Conservation (phyloP, 2,113 vertebrate genomes). For the Desmodus rotundus region DNA sequence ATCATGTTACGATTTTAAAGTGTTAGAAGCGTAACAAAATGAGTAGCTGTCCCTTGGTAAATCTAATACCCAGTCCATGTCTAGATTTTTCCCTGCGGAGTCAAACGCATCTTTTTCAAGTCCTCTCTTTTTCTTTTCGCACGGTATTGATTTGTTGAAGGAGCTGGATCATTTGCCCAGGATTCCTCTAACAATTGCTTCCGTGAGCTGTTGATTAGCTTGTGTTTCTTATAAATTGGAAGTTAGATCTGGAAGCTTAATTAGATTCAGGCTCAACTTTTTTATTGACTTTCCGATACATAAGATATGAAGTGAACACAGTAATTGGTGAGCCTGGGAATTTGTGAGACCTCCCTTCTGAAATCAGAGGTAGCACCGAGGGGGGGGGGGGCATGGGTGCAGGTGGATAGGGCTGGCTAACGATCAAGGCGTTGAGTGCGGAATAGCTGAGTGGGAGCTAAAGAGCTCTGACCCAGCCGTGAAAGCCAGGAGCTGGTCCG, state of each 20-base stretch:
- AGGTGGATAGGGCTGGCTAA: not conserved
- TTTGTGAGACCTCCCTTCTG: not conserved
- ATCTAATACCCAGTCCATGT: no score
- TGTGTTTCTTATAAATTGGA: not conserved
- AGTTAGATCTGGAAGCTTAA: not conserved
- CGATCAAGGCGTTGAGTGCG: no score
- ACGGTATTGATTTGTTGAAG: not conserved
- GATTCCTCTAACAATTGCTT: not conserved
- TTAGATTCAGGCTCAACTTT: not conserved
- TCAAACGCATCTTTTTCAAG: not conserved
- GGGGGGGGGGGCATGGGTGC: not conserved
- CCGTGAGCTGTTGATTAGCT: not conserved
- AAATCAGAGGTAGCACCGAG: not conserved
- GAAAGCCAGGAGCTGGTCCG: not conserved
- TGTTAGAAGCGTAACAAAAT: not conserved
- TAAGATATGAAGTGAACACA: not conserved
- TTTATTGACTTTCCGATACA: not conserved
- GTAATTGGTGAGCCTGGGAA: not conserved
- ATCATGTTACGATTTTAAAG: not conserved
- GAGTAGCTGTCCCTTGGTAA: not conserved
- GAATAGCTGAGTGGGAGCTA: not conserved
- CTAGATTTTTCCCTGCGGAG: not conserved
- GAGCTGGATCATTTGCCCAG: not conserved
- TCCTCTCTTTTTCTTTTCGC: not conserved
- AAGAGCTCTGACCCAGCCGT: not conserved